Evolutionary conservation across 53 echinoderm and acorn worm genomes (phyloP).

Genomic region (Glandiceps talaboti): DNA sequence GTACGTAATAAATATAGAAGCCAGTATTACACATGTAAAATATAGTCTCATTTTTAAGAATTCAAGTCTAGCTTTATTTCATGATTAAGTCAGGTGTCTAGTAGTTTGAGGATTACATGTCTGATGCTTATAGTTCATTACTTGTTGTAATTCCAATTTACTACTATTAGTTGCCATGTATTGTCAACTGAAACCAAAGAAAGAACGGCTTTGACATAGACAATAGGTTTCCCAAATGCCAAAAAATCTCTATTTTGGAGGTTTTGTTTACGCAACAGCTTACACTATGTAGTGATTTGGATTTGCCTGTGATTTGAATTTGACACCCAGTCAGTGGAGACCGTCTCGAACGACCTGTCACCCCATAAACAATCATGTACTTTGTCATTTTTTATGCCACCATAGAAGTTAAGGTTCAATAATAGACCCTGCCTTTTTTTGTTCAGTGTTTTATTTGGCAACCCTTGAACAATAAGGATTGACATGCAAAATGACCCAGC

Average conservation of each 20-base stretch:
- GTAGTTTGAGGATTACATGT: too few species aligned
- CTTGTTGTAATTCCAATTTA: background rate
- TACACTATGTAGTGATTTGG: too few species aligned
- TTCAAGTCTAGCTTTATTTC: too few species aligned
- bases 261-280: background rate
- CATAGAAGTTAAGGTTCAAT: background rate
- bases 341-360: background rate
- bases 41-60: too few species aligned
- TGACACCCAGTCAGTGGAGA: background rate
- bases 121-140: background rate
- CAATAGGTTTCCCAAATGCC: background rate
- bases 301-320: background rate
- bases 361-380: background rate
- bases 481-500: background rate
- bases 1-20: too few species aligned
- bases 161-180: background rate
- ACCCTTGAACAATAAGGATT: background rate
- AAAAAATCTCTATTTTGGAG: background rate
- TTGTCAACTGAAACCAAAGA: background rate
- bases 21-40: too few species aligned
- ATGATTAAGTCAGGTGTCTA: too few species aligned
- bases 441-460: background rate
- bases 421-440: background rate
- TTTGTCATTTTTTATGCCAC: background rate
- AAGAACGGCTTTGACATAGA: background rate